phyloP scores from a whole-genome alignment of 2,888 invertebrate genomes.

The Yponomeuta plumbellus region DNA sequence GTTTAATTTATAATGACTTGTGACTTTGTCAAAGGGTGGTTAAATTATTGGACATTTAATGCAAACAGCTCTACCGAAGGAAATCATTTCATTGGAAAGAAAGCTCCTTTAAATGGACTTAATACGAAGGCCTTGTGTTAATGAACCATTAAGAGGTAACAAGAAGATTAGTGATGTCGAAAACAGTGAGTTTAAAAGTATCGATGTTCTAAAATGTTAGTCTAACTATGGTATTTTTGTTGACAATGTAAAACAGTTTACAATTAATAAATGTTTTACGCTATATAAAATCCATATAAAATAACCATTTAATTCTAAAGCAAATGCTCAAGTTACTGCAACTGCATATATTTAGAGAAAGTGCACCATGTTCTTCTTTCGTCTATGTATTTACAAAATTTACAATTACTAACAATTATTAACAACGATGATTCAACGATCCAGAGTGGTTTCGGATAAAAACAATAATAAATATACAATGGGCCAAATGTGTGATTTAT shows the following conservation, averaged over 20 bases:
- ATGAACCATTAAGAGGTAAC: constrained; percentile 6
- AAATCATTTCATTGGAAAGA: neutral
- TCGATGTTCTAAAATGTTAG: constrained; percentile 4
- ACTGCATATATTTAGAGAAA: constrained; percentile 33
- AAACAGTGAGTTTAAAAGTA: neutral
- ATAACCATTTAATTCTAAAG: constrained; percentile 14
- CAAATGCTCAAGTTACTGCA: constrained; percentile 12
- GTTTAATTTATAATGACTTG: constrained; percentile 49
- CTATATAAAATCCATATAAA: constrained; percentile 18
- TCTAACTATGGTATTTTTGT: neutral
- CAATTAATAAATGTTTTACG: constrained; percentile 7
- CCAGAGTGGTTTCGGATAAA: neutral
- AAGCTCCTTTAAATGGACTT: neutral
- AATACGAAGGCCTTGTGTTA: constrained; percentile 5
- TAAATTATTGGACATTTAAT: neutral
- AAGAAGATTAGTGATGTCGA: neutral
- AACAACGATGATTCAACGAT: constrained; percentile 44
- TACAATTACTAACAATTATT: constrained; percentile 69
- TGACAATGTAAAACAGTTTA: constrained; percentile 5
- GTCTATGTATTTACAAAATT: constrained; percentile 62
- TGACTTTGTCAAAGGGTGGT: constrained; percentile 33
- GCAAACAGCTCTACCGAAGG: neutral
- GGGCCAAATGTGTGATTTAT: constrained; percentile 17
- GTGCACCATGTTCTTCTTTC: constrained; percentile 59
- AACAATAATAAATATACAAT: constrained; percentile 13